These are phyloP conservation scores for Melanerpes aurifrons DNA, from an alignment of 2,113 vertebrate genomes.

Conservation along the genomic window DNA sequence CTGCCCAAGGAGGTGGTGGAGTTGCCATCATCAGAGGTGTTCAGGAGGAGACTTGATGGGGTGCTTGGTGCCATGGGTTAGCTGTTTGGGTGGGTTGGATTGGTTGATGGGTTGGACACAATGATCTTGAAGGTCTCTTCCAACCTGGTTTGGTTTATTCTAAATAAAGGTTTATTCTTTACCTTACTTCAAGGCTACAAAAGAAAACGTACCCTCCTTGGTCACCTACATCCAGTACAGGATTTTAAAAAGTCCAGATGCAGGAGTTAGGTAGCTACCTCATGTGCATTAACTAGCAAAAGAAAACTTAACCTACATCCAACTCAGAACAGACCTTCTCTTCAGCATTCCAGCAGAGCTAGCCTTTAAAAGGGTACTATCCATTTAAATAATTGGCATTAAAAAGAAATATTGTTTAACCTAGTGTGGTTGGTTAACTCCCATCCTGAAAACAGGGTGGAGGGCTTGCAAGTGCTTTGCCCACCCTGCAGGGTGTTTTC, in stretches of 20 bases:
- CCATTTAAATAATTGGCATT: neutral
- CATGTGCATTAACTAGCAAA: neutral
- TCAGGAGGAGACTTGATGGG: no score
- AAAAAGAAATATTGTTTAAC: neutral
- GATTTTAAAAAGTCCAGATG: neutral
- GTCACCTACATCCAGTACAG: neutral
- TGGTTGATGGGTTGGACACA: no score
- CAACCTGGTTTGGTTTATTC: no score
- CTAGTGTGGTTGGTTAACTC: neutral
- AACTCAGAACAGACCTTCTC: neutral
- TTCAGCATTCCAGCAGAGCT: neutral
- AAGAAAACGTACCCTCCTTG: neutral
- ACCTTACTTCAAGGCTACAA: neutral
- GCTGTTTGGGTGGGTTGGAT: no score
- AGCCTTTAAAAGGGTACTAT: neutral
- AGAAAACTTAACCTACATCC: neutral
- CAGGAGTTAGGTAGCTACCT: neutral
- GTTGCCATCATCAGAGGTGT: no score
- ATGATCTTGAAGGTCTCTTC: no score
- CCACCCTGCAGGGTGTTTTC: no score
- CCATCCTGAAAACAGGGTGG: no score
- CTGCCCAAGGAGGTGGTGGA: no score
- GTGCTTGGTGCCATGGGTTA: no score
- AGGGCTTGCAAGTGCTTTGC: no score
- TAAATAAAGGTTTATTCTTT: no score